Evolutionary conservation across 2,888 invertebrate species (phyloP).

Genomic region (Conomelus anceps): DNA sequence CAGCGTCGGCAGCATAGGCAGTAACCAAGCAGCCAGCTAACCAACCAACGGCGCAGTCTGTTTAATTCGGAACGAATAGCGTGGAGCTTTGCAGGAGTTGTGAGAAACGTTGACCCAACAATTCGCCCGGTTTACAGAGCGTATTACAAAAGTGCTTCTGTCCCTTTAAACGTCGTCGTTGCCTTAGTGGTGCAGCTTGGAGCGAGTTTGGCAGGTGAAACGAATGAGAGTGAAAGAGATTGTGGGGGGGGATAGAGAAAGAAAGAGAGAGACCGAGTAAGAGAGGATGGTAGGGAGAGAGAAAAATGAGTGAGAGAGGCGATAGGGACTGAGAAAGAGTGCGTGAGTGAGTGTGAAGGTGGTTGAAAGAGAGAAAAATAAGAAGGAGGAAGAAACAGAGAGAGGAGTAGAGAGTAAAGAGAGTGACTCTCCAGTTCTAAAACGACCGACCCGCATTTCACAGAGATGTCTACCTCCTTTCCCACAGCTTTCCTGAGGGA

Average conservation of each 20-base stretch:
- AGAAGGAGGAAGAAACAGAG: too few relatives aligned
- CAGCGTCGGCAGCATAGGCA: background rate
- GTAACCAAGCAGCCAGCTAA: background rate
- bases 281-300: too few relatives aligned
- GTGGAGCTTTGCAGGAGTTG: background rate
- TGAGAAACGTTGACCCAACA: background rate
- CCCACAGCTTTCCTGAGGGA: background rate
- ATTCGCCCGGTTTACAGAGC: background rate
- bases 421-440: too few relatives aligned
- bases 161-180: background rate
- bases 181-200: too few relatives aligned
- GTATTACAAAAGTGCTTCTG: background rate
- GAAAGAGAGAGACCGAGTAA: too few relatives aligned
- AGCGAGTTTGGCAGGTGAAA: background rate
- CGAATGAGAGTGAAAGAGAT: background rate
- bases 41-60: background rate
- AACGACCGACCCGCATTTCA: too few relatives aligned
- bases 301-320: too few relatives aligned
- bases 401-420: too few relatives aligned
- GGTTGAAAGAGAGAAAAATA: too few relatives aligned
- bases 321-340: too few relatives aligned
- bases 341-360: too few relatives aligned
- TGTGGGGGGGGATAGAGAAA: too few relatives aligned
- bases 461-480: background rate
- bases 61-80: background rate